Percentiles rank a stretch among this genome's conserved stretches.
These are phyloP conservation scores for Cecidostiba fungosa DNA, from an alignment of 2,888 invertebrate species.

Conservation along the genomic window DNA sequence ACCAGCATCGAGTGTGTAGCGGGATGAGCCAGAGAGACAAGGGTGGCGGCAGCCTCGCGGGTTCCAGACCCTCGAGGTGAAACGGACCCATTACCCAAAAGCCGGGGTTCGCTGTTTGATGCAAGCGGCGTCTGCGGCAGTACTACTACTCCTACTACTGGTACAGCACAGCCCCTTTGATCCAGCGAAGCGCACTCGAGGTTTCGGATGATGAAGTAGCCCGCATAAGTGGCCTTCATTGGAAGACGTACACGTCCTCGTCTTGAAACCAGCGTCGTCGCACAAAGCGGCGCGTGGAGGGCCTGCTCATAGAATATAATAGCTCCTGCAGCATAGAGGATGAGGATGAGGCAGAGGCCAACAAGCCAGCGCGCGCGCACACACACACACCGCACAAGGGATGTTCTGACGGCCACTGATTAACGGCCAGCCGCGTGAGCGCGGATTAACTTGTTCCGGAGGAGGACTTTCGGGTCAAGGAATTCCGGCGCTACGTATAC, in stretches of 20 bases:
- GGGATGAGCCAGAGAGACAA: background rate
- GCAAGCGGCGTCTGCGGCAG: constrained; percentile 67
- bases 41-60: background rate
- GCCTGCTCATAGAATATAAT: constrained; percentile 41
- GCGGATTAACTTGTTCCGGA: constrained; percentile 59
- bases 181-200: constrained; percentile 73
- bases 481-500: constrained; percentile 54
- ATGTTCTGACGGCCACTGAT: constrained; percentile 55
- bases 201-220: constrained; percentile 74
- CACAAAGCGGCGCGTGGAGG: constrained; percentile 39
- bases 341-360: constrained; percentile 14
- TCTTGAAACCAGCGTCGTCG: constrained; percentile 29
- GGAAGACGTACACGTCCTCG: background rate
- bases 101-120: constrained; percentile 71
- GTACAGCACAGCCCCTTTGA: constrained; percentile 70
- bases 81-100: constrained; percentile 36
- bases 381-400: constrained; percentile 50
- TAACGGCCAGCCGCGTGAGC: constrained; percentile 42
- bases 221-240: constrained; percentile 52
- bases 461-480: constrained; percentile 52
- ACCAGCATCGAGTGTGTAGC: constrained; percentile 16
- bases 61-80: background rate
- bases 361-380: constrained; percentile 52
- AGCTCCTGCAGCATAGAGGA: background rate
- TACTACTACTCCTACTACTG: too few species aligned